Percentiles rank a stretch among this genome's conserved stretches.
Evolutionary conservation across 1,140 invertebrate genomes (phyloP).

Genomic region (Cherax quadricarinatus): DNA sequence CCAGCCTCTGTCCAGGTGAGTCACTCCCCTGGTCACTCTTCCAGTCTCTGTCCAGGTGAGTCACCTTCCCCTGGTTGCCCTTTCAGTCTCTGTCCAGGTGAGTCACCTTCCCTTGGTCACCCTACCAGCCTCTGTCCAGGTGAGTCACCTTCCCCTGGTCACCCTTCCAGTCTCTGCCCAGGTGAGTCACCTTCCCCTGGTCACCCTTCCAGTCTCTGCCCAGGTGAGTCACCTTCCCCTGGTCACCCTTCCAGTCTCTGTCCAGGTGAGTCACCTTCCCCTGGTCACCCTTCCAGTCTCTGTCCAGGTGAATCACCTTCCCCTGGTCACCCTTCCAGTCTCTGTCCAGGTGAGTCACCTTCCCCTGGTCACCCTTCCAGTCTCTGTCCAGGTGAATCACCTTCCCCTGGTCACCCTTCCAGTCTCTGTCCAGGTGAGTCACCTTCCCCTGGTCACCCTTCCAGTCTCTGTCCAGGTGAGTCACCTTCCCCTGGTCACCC

Average conservation of each 20-base stretch:
- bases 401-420: not conserved
- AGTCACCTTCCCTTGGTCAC: not conserved
- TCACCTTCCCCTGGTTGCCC: too few species aligned
- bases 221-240: too few species aligned
- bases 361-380: not conserved
- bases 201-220: too few species aligned
- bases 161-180: not conserved
- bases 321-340: not conserved
- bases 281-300: slow-evolving; percentile 74
- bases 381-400: not conserved
- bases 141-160: not conserved
- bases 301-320: slow-evolving; percentile 70
- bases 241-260: too few species aligned
- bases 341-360: not conserved
- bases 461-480: not conserved
- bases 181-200: too few species aligned
- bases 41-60: not conserved
- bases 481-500: too few species aligned
- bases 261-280: slow-evolving; percentile 69
- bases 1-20: not conserved
- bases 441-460: too few species aligned
- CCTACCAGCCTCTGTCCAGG: not conserved
- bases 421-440: not conserved
- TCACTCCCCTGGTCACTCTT: too few species aligned
- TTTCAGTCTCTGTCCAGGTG: too few species aligned